Percentiles rank a stretch among this genome's conserved stretches.
Conservation (phyloP, 2,888 invertebrate genomes). For the Hydraecia micacea region DNA sequence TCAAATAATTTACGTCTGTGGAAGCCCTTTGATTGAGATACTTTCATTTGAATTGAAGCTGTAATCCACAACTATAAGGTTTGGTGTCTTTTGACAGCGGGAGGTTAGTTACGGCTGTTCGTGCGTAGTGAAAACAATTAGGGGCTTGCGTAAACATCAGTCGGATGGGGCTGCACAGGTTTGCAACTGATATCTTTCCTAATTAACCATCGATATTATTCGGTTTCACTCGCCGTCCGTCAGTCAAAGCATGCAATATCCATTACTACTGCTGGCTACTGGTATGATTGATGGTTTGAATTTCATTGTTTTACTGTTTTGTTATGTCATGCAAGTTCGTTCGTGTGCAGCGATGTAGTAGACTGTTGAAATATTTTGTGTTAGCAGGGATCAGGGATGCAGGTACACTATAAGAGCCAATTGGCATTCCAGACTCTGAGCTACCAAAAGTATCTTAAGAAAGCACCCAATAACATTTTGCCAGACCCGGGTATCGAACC, state of each 20-base stretch:
- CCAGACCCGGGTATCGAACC: no score
- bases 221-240: conserved; percentile 12
- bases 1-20: conserved; percentile 18
- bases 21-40: conserved; percentile 7
- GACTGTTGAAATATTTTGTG: neutral
- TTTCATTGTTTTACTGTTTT: neutral
- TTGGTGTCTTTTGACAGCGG: neutral
- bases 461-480: no score
- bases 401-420: neutral
- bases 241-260: conserved; percentile 28
- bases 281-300: conserved; percentile 16
- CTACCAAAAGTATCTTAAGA: no score
- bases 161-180: conserved; percentile 20
- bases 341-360: neutral
- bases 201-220: conserved; percentile 42
- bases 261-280: conserved; percentile 17
- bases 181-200: conserved; percentile 39
- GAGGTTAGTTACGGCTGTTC: neutral
- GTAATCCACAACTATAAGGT: neutral
- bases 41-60: neutral
- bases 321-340: neutral
- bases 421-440: neutral
- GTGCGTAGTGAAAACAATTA: conserved; percentile 22
- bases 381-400: neutral
- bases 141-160: conserved; percentile 31